These are phyloP conservation scores for Drosophila dunni DNA, from an alignment of 1,140 invertebrate species.

Conservation along the genomic window DNA sequence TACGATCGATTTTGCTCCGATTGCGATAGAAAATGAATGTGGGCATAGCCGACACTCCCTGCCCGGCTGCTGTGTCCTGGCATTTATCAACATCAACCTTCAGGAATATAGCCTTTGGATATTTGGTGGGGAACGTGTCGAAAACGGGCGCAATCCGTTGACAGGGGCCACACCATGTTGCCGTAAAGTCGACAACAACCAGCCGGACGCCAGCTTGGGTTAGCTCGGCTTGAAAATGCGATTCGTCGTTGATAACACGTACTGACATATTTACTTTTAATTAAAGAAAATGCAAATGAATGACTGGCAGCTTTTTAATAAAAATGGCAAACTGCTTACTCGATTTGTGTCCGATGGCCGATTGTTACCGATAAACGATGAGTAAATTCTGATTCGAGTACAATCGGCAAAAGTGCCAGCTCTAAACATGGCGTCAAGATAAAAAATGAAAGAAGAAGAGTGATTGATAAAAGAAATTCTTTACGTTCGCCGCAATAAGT, in stretches of 20 bases:
- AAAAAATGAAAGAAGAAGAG: constrained; percentile 35
- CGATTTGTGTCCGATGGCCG: not conserved
- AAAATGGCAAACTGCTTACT: constrained; percentile 5
- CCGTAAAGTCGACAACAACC: constrained; percentile 97
- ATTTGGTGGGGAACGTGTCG: constrained; percentile 93
- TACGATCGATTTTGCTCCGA: constrained; percentile 91
- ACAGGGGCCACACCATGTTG: constrained; percentile 97
- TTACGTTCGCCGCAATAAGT: constrained; percentile 38
- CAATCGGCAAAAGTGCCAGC: constrained; percentile 8
- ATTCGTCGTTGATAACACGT: constrained; percentile 87
- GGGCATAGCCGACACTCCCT: constrained; percentile 97
- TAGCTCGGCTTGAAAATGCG: constrained; percentile 93
- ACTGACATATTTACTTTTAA: constrained; percentile 74
- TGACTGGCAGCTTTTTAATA: constrained; percentile 41
- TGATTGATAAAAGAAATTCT: constrained; percentile 41
- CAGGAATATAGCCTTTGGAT: constrained; percentile 95
- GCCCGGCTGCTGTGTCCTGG: constrained; percentile 91
- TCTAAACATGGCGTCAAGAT: constrained; percentile 52
- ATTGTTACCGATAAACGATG: constrained; percentile 13
- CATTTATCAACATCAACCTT: constrained; percentile 98
- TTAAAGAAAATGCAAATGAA: constrained; percentile 27
- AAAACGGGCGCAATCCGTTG: constrained; percentile 96
- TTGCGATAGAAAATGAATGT: constrained; percentile 99
- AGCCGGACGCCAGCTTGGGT: constrained; percentile 92
- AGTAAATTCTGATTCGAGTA: not conserved